Evolutionary conservation across 64 coral and sea anemone species (phyloP).

Genomic region (Stichodactyla mertensii): DNA sequence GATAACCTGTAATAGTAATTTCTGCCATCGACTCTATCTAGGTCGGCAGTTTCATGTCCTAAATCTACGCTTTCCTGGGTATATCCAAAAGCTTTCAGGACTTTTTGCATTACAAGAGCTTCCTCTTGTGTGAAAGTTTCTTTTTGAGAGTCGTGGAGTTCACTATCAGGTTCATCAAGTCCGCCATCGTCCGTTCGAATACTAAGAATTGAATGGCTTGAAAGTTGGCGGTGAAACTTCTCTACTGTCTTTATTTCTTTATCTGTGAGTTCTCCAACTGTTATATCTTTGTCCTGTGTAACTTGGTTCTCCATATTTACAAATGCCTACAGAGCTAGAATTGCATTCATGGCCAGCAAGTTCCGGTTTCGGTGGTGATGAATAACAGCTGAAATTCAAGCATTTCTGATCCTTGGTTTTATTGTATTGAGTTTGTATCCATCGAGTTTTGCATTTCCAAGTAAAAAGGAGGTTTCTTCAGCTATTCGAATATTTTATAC

Average conservation of each 20-base stretch:
- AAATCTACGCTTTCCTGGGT: neutral
- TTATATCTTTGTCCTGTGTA: neutral
- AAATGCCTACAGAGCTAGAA: neutral
- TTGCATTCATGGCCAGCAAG: neutral
- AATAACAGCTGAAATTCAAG: too few relatives aligned
- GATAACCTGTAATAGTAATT: neutral
- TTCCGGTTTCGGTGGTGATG: neutral
- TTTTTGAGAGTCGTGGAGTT: neutral
- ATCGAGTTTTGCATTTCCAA: too few relatives aligned
- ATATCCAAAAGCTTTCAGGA: constrained; percentile 6
- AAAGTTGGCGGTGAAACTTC: constrained; percentile 15
- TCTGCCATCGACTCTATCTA: constrained; percentile 23
- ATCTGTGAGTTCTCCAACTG: neutral
- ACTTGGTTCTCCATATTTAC: neutral
- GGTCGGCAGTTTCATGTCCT: neutral
- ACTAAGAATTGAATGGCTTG: constrained; percentile 19
- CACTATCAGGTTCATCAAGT: constrained; percentile 2
- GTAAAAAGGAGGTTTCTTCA: too few relatives aligned
- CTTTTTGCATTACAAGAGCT: neutral
- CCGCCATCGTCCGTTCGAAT: neutral
- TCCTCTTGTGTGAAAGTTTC: neutral
- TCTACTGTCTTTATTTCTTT: constrained; percentile 6
- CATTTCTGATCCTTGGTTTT: too few relatives aligned
- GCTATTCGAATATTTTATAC: too few relatives aligned
- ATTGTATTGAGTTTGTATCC: too few relatives aligned